Base-by-base conservation (phyloP, 2,888 invertebrate genomes). In the Campopleginae sp. region DNA sequence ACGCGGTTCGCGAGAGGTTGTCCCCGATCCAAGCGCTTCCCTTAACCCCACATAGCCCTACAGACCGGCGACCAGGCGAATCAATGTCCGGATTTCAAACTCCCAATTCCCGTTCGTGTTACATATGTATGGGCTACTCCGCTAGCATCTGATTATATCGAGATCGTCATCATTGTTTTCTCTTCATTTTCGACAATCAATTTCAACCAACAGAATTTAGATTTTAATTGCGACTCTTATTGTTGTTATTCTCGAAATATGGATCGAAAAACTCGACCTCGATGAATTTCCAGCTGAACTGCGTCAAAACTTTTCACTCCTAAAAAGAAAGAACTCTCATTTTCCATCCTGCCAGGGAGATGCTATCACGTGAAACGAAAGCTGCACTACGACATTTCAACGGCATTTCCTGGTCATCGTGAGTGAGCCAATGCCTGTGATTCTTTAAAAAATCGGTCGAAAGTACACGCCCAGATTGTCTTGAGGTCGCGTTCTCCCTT, bases 1-100 rank as follows among this genome's bases (percentile, higher is more conserved):
- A 82, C 85, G 76, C 76, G 84, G 82, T 79, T 85, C 75, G 79
- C 85, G 79, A 68, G 86, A 74, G 78, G 58, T 58, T 58, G 76
- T 76, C 75, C 70, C 71, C 80, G 31, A 48, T n/a, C 72, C 72
- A 51, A 33, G 54, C 61, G 61, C 48, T 74, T 65, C 74, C 76
- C 80, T 79, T 80, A 33, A 71, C 48, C 79, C 63, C 38, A 70
- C 44, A 46, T 46, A 70, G 31, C 78, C 46, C 68, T 46, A 46
- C 54, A 54, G 46, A 79, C 66, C 66, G 68, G 44, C 71, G 80
- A 80, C 74, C 84, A 72, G 58, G 79, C 84, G 84, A 87, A 87
- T 86, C 86, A 86, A 87, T 86, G 87, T 82, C 82, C 80, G 63
- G 77, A 68, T 85, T 81, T 80, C 81, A 82, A 84, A 85, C 77